Conservation (phyloP, 2,888 invertebrate genomes). For the Margaritifera margaritifera region DNA sequence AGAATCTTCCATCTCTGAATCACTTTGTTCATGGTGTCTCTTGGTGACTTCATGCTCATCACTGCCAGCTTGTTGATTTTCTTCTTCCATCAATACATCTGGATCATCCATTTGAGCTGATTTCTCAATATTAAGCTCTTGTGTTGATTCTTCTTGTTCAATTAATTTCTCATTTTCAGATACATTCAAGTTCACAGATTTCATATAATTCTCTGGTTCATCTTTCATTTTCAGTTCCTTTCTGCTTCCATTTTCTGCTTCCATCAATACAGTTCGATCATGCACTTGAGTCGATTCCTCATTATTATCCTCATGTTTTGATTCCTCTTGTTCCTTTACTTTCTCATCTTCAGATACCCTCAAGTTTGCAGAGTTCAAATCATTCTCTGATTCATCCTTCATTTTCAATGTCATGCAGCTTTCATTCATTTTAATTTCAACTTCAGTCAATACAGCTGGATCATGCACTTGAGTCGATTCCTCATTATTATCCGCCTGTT, state of each 20-base stretch:
- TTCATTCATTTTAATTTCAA: neutral
- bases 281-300: too few relatives aligned
- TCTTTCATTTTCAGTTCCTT: neutral
- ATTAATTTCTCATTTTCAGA: neutral
- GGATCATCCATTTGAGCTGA: too few relatives aligned
- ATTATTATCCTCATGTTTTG: neutral
- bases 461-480: too few relatives aligned
- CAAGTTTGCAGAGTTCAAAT: conserved; percentile 14
- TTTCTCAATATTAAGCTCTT: neutral
- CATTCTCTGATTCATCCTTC: neutral
- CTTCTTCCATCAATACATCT: too few relatives aligned
- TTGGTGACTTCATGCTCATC: too few relatives aligned
- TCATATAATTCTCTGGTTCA: neutral
- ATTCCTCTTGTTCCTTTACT: neutral
- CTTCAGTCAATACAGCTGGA: too few relatives aligned
- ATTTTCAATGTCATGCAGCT: too few relatives aligned
- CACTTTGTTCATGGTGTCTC: too few relatives aligned
- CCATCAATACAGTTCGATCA: too few relatives aligned
- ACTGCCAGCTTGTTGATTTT: too few relatives aligned
- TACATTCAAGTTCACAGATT: conserved; percentile 18
- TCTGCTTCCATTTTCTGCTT: too few relatives aligned
- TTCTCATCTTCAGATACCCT: conserved; percentile 4
- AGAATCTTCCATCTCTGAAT: conserved; percentile 9
- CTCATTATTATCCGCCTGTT: too few relatives aligned
- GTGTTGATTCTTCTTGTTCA: neutral